Evolutionary conservation across 1,140 invertebrate genomes (phyloP).

Genomic region (Drosophila trapezifrons): DNA sequence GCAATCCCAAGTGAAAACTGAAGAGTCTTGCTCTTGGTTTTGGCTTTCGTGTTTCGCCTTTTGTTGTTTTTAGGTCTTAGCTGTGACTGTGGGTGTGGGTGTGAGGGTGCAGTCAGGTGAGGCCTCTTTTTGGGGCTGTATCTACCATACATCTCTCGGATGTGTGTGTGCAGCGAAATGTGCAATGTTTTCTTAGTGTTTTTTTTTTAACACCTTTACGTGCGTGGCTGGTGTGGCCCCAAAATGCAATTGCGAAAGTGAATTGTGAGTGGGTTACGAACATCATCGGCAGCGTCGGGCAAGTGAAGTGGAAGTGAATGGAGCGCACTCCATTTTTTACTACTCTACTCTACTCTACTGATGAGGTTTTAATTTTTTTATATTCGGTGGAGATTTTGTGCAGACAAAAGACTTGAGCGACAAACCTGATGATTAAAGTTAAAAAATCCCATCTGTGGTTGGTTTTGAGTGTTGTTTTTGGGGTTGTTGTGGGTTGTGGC

Average conservation of each 20-base stretch:
- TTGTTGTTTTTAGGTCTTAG: slow-evolving; percentile 13
- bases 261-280: slow-evolving; percentile 49
- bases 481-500: slow-evolving; percentile 22
- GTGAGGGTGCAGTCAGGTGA: slow-evolving; percentile 65
- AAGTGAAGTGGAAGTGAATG: slow-evolving; percentile 64
- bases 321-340: slow-evolving; percentile 20
- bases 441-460: slow-evolving; percentile 83
- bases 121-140: slow-evolving; percentile 36
- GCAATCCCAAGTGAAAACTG: slow-evolving; percentile 53
- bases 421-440: slow-evolving; percentile 84
- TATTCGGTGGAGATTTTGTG: slow-evolving; percentile 46
- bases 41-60: slow-evolving; percentile 18
- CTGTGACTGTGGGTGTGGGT: slow-evolving; percentile 4
- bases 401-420: slow-evolving; percentile 83
- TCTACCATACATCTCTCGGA: slow-evolving; percentile 8
- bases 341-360: slow-evolving; percentile 46
- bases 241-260: slow-evolving; percentile 79
- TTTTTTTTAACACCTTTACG: slow-evolving; percentile 54
- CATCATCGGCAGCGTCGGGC: slow-evolving; percentile 44
- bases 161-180: slow-evolving; percentile 70
- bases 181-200: slow-evolving; percentile 62
- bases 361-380: slow-evolving; percentile 58
- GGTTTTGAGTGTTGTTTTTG: slow-evolving; percentile 52
- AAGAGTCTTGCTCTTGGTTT: slow-evolving; percentile 28
- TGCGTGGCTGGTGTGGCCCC: slow-evolving; percentile 50